Conservation (phyloP, 2,113 vertebrate species). For the Natator depressus region DNA sequence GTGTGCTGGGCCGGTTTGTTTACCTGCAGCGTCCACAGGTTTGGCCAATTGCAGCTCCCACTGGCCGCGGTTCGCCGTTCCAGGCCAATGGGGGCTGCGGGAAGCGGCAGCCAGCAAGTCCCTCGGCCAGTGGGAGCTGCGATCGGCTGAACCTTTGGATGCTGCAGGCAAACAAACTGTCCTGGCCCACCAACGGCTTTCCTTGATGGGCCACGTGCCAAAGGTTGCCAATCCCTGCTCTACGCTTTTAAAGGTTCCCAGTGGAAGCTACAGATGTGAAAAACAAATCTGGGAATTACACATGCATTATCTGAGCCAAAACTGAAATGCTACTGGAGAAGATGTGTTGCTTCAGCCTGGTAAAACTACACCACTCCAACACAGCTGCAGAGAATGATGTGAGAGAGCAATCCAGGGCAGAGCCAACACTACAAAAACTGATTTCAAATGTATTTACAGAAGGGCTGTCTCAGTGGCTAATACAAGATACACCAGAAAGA, state of each 20-base stretch:
- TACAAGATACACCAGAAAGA: background rate
- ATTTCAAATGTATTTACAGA: background rate
- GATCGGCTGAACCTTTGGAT: too few relatives aligned
- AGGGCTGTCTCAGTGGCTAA: background rate
- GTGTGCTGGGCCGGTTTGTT: too few relatives aligned
- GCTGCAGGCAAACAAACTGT: too few relatives aligned
- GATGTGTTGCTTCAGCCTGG: slow-evolving; percentile 5
- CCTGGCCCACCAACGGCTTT: too few relatives aligned
- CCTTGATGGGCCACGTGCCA: too few relatives aligned
- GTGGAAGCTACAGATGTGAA: background rate
- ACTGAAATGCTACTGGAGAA: background rate
- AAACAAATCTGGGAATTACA: background rate
- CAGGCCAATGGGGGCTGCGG: too few relatives aligned
- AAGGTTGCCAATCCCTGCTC: too few relatives aligned
- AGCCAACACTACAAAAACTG: background rate
- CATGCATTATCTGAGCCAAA: slow-evolving; percentile 4
- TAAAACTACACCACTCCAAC: background rate
- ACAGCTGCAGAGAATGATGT: background rate
- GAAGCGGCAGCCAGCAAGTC: too few relatives aligned
- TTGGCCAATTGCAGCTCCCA: too few relatives aligned
- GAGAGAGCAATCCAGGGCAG: background rate
- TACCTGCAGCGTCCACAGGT: too few relatives aligned
- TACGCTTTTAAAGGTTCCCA: background rate
- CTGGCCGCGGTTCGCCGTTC: too few relatives aligned
- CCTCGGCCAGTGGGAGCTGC: too few relatives aligned